A percentile compares a stretch with the other conserved stretches of the same genome.
phyloP scores from a whole-genome alignment of 2,888 invertebrate species.

The Hemaris fuciformis region DNA sequence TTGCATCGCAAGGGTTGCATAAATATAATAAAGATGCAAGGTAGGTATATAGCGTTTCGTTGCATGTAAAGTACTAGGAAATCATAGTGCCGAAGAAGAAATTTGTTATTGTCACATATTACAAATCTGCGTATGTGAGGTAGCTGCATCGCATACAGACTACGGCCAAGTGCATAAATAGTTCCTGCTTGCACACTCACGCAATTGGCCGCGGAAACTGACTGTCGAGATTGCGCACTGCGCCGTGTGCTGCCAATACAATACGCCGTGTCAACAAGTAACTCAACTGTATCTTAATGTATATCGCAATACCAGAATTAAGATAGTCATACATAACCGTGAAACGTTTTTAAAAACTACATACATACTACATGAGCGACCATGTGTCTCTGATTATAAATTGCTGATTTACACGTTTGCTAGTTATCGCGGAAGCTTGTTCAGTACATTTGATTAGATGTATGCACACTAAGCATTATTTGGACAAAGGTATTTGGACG shows the following conservation, averaged over 20 bases:
- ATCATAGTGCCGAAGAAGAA: not conserved
- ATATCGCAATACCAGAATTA: no score
- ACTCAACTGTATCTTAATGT: no score
- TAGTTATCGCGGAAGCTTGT: slow-evolving; percentile 9
- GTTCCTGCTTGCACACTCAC: slow-evolving; percentile 13
- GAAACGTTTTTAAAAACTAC: no score
- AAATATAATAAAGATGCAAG: not conserved
- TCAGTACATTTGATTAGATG: slow-evolving; percentile 12
- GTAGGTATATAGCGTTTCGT: not conserved
- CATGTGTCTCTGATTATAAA: no score
- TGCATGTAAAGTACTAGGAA: not conserved
- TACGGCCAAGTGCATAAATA: slow-evolving; percentile 3
- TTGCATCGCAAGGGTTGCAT: no score
- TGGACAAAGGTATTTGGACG: slow-evolving; percentile 30
- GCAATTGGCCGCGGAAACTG: slow-evolving; percentile 5
- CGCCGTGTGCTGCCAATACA: slow-evolving; percentile 4
- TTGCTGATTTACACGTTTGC: not conserved
- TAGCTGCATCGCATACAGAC: slow-evolving; percentile 1
- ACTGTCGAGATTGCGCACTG: slow-evolving; percentile 16
- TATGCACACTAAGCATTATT: slow-evolving; percentile 22
- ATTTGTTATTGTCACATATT: not conserved
- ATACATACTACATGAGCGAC: no score
- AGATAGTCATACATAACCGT: no score
- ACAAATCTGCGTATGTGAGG: not conserved
- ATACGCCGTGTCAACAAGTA: not conserved